Evolutionary conservation across 2,113 vertebrate genomes (phyloP), one percentile per base, ranked within the genome.

Genomic region (Narcine bancroftii): DNA sequence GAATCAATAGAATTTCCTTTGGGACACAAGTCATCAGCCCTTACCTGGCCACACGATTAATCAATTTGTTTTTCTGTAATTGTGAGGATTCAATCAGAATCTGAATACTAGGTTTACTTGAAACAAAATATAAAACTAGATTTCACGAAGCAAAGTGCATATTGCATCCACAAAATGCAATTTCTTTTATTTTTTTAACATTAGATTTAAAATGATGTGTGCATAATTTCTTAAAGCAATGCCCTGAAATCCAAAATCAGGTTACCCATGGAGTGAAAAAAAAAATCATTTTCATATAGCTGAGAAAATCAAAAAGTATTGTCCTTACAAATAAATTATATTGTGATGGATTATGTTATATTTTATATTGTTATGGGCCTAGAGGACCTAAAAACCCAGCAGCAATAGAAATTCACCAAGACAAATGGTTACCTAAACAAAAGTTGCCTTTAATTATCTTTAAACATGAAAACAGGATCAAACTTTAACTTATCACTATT

Each of bases 1-100:
- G 60, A 65, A 89, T 89, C 36, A 89, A 89, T 36, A 65, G 56
- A 63, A 89, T 89, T 89, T 24, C 85, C 85, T 89, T 65, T 63
- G 85, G 29, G n/a, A 60, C 60, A 63, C 53, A 24, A 21, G 39
- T 45, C 3, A 39, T 65, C n/a, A 24, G 36, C 2, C 85, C 65
- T 10, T 39, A 2, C 11, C 9, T 63, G 83, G 15, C 65, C 85
- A 63, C 36, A 39, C 4, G 21, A n/a, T 56, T 24, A 60, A 89
- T 89, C 85, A 89, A 89, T 89, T 89, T 19, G 36, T 63, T 89
- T 65, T 39, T 89, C 53, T 89, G 56, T 39, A 65, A 89, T 39
- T 89, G 85, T 39, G 53, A 65, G 60, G 85, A 65, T 89, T 39
- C 65, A 39, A 89, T 89, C 85, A 63, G 56, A 65, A 89, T 65